Evolutionary conservation across 2,888 invertebrate genomes (phyloP), one percentile per base, ranked within the genome.

Genomic region (Heterodera filipjevi): DNA sequence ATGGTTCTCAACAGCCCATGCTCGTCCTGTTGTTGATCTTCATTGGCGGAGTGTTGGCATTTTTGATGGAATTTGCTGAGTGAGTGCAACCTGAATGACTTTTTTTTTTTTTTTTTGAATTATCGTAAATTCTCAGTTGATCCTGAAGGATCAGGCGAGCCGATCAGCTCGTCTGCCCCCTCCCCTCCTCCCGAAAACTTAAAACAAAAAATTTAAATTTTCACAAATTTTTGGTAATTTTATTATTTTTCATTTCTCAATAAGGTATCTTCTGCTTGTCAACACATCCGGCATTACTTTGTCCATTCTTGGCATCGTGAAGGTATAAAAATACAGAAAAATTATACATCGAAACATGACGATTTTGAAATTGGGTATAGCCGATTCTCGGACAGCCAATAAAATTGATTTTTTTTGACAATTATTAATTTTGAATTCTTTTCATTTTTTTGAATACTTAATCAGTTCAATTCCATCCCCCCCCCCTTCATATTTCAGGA

Each of bases 221-320:
- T n/a, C n/a, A n/a, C n/a, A n/a, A n/a, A n/a, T 39, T 39, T 39
- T 10, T 39, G 8, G 39, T 12, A 39, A 10, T 1, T 0, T 39
- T 39, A 10, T 2, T 2, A 59, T 8, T 46, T 39, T 70, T 71
- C 22, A 30, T 64, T 32, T 10, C 22, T 32, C 81, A 83, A 78
- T 81, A 87, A 98, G 99, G 91, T 98, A 95, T 90, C 92, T 97
- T 82, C 94, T 99, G 44, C 93, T 99, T 79, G 93, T 94, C 0
- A 93, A 94, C 90, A 97, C 97, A 0, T 98, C 98, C 86, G 95
- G 97, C 92, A 93, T 99, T 77, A 98, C 98, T 0, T 91, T 99
- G 68, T 95, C 96, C 33, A 94, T 99, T 85, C 94, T 96, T 71
- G 96, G 97, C 79, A 96, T 99, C 89, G 94, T 96, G 89, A 99